Evolutionary conservation across 2,113 vertebrate genomes (phyloP).

Genomic region (Pavo muticus): DNA sequence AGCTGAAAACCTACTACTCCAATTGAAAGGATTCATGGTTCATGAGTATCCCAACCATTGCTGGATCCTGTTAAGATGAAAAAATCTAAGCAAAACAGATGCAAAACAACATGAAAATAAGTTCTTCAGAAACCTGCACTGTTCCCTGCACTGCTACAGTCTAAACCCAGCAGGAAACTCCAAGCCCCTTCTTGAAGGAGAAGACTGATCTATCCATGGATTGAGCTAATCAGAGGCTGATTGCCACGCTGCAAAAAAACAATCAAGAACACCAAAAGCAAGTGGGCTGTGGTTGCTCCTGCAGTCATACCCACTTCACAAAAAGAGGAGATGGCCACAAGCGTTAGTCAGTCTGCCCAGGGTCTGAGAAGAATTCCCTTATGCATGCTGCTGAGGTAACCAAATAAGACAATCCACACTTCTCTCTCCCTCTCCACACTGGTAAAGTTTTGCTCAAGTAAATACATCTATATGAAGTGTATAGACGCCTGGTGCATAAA

Average conservation of each 20-base stretch:
- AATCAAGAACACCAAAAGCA: accelerated
- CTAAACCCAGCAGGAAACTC: not conserved
- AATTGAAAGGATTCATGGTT: not conserved
- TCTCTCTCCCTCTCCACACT: not conserved
- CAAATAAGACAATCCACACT: not conserved
- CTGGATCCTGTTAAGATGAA: not conserved
- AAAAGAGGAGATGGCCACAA: not conserved
- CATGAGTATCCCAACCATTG: not conserved
- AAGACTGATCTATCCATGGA: not conserved
- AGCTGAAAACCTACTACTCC: accelerated
- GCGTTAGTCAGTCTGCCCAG: not conserved
- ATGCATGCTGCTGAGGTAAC: not conserved
- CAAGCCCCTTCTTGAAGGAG: accelerated
- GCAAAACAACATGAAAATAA: not conserved
- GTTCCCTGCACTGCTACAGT: not conserved
- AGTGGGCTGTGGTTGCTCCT: not conserved
- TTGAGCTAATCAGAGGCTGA: not conserved
- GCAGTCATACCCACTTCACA: not conserved
- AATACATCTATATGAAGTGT: not conserved
- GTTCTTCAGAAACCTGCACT: not conserved
- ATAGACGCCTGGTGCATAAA: not conserved
- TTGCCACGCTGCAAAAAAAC: not conserved
- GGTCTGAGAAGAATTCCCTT: not conserved
- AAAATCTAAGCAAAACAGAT: not conserved
- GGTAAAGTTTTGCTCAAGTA: not conserved